Conservation (phyloP, 2,888 invertebrate genomes). For the Drosophila subsilvestris region DNA sequence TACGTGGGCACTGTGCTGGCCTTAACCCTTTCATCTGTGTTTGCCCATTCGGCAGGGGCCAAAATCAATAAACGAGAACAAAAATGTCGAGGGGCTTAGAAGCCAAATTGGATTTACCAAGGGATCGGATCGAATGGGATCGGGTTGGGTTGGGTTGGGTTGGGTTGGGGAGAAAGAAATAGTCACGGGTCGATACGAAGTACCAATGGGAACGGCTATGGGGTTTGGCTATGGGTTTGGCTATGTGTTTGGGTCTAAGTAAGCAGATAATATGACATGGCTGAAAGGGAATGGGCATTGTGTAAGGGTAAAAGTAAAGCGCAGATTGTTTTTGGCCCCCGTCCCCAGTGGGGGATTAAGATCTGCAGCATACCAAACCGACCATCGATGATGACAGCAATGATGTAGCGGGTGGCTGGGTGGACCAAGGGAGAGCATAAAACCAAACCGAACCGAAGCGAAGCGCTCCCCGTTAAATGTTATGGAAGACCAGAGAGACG, state of each 20-base stretch:
- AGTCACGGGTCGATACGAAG: background rate
- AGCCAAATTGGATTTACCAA: conserved; percentile 76
- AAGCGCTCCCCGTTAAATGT: conserved; percentile 48
- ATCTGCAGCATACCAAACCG: conserved; percentile 41
- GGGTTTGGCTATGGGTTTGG: conserved; percentile 1
- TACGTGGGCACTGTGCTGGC: background rate
- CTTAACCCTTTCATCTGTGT: conserved; percentile 11
- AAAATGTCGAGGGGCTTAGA: conserved; percentile 73
- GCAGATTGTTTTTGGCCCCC: conserved; percentile 53
- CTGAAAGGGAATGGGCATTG: conserved; percentile 39
- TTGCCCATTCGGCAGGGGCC: conserved; percentile 10
- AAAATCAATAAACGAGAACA: conserved; percentile 76
- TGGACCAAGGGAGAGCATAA: conserved; percentile 36
- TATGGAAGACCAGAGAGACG: conserved; percentile 28
- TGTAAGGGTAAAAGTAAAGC: conserved; percentile 42
- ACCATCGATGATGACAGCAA: conserved; percentile 39
- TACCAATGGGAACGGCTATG: conserved; percentile 1
- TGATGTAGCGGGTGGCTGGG: background rate
- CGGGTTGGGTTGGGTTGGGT: no score
- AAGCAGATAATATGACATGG: conserved; percentile 66
- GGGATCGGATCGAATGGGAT: conserved; percentile 11
- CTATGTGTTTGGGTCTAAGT: conserved; percentile 32
- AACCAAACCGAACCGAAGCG: conserved; percentile 14
- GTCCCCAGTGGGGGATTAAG: conserved; percentile 48
- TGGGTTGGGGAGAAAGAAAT: conserved; percentile 43